These are phyloP conservation scores for Melierax canorus DNA, from an alignment of 2,113 vertebrate genomes.

Conservation along the genomic window DNA sequence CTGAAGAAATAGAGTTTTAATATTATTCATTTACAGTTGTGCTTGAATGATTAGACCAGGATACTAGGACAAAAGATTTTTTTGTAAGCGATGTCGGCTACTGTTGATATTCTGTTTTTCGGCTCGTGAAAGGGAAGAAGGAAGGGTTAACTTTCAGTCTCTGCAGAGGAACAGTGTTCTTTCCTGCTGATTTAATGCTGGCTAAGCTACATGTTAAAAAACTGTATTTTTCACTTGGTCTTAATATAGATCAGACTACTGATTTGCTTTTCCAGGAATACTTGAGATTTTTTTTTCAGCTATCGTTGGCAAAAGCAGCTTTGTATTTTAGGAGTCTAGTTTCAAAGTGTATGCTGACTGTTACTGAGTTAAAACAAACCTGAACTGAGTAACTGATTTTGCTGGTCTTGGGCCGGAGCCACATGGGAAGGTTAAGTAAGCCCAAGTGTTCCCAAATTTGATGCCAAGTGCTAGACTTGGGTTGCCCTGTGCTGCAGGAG, in stretches of 20 bases:
- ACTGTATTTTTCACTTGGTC: constrained; percentile 3
- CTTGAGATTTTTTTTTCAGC: background rate
- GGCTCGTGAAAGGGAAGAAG: background rate
- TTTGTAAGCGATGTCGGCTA: background rate
- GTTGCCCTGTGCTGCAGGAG: background rate
- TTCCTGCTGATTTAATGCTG: background rate
- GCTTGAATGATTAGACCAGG: background rate
- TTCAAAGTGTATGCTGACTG: background rate
- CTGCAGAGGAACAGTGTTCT: background rate
- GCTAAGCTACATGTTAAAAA: background rate
- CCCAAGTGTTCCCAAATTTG: background rate
- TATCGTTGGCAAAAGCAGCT: background rate
- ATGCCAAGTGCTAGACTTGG: background rate
- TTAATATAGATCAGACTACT: constrained; percentile 19
- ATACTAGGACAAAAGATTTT: background rate
- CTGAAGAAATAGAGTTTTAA: background rate
- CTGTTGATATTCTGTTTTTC: background rate
- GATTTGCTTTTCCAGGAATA: constrained; percentile 26
- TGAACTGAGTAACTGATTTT: background rate
- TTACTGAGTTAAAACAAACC: background rate
- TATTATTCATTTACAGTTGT: background rate
- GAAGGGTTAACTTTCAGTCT: background rate
- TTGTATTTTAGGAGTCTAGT: background rate
- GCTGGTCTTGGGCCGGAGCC: background rate
- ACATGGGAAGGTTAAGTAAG: background rate